Percentiles rank a stretch among this genome's conserved stretches.
Conservation (phyloP, 1,140 invertebrate species). For the Zaprionus davidi region DNA sequence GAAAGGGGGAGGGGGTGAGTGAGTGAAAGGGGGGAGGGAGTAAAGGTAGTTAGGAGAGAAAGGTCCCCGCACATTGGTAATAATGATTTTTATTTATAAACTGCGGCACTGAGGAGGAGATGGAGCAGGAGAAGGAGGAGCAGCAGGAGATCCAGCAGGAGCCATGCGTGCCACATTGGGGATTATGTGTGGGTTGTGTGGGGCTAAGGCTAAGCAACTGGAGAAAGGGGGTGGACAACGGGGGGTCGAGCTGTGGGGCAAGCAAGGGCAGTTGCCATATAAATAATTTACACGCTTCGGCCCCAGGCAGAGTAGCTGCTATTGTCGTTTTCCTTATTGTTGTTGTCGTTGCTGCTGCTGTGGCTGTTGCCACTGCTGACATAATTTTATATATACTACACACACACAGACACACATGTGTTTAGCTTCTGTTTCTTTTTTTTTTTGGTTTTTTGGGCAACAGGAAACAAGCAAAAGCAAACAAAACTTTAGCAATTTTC, state of each 20-base stretch:
- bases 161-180: constrained; percentile 59
- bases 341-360: constrained; percentile 18
- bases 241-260: not conserved
- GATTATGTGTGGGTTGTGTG: constrained; percentile 35
- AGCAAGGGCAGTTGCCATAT: constrained; percentile 70
- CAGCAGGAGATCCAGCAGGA: constrained; percentile 14
- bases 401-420: not conserved
- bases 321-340: constrained; percentile 29
- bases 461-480: constrained; percentile 52
- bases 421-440: not conserved
- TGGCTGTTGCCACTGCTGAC: constrained; percentile 61
- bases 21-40: not conserved
- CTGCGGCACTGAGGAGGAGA: constrained; percentile 34
- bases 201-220: not conserved
- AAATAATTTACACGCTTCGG: constrained; percentile 72
- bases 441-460: constrained; percentile 10
- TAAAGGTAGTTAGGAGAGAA: not conserved
- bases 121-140: not conserved
- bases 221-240: not conserved
- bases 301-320: constrained; percentile 20
- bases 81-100: constrained; percentile 79
- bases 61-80: constrained; percentile 36
- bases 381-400: constrained; percentile 58
- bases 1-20: no score
- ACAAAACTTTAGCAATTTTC: constrained; percentile 68